Conservation (phyloP, 1,140 invertebrate genomes). For the Meloidogyne exigua region DNA sequence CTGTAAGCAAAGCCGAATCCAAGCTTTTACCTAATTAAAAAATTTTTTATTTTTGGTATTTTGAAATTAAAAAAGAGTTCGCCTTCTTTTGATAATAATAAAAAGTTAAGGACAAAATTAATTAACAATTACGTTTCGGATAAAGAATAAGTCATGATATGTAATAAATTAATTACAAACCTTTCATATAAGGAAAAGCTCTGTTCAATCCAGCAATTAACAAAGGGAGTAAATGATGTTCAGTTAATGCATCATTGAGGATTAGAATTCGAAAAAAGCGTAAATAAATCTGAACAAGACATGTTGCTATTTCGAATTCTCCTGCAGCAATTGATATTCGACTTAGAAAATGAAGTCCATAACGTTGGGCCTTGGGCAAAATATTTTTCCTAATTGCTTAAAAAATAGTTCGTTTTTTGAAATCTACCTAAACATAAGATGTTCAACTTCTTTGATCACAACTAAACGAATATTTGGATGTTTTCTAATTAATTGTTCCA, state of each 20-base stretch:
- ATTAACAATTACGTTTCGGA: background rate
- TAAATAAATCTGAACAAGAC: slow-evolving; percentile 86
- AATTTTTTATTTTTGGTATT: slow-evolving; percentile 7
- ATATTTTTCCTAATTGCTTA: slow-evolving; percentile 69
- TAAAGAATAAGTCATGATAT: too few species aligned
- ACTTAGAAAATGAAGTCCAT: slow-evolving; percentile 84
- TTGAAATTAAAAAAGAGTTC: too few species aligned
- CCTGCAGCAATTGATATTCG: slow-evolving; percentile 75
- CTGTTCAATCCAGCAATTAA: slow-evolving; percentile 83
- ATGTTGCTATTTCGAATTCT: slow-evolving; percentile 76
- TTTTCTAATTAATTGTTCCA: slow-evolving; percentile 77
- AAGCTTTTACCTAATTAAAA: slow-evolving; percentile 48
- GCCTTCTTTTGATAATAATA: too few species aligned
- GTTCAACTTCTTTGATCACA: slow-evolving; percentile 33
- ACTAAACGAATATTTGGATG: slow-evolving; percentile 86
- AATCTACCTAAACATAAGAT: slow-evolving; percentile 38
- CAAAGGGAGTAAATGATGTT: slow-evolving; percentile 80
- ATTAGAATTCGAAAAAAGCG: slow-evolving; percentile 88
- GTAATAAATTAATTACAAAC: slow-evolving; percentile 35
- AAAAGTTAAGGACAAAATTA: too few species aligned
- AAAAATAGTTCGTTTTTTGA: slow-evolving; percentile 20
- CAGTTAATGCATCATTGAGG: slow-evolving; percentile 9
- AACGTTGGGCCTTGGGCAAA: slow-evolving; percentile 81
- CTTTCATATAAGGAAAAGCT: slow-evolving; percentile 77
- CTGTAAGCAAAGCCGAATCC: slow-evolving; percentile 69